A percentile compares a stretch with the other conserved stretches of the same genome.
phyloP scores from a whole-genome alignment of 1,140 invertebrate species.

The Drosophila bifasciata region DNA sequence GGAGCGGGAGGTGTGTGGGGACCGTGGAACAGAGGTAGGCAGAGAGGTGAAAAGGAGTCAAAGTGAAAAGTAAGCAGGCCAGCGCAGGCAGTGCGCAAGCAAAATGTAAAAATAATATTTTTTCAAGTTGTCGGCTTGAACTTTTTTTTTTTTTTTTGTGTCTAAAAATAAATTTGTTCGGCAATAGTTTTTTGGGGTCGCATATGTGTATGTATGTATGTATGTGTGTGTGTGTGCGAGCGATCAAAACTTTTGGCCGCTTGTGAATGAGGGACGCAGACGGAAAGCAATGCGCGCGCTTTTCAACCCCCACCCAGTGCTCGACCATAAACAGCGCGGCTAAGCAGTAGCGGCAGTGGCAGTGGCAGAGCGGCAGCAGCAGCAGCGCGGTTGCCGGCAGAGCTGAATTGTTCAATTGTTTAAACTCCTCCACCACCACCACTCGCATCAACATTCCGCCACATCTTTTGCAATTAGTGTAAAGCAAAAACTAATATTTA shows the following conservation, averaged over 20 bases:
- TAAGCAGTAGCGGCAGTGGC: conserved; percentile 8
- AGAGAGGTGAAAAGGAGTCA: conserved; percentile 69
- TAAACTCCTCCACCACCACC: conserved; percentile 17
- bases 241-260: conserved; percentile 49
- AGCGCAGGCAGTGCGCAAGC: conserved; percentile 52
- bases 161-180: conserved; percentile 76
- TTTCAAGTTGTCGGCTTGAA: conserved; percentile 78
- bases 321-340: conserved; percentile 30
- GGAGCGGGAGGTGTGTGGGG: conserved; percentile 1
- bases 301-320: conserved; percentile 71
- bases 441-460: conserved; percentile 8
- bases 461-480: conserved; percentile 33
- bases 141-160: conserved; percentile 79
- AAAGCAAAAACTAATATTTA: conserved; percentile 83
- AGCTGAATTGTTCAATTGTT: conserved; percentile 42
- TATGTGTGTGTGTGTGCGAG: conserved; percentile 30
- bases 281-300: conserved; percentile 67
- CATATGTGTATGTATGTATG: conserved; percentile 18
- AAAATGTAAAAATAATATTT: conserved; percentile 80
- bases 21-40: conserved; percentile 1
- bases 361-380: no score
- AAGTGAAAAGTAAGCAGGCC: conserved; percentile 71
- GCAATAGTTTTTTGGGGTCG: conserved; percentile 63
- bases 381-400: conserved; percentile 19
- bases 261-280: conserved; percentile 30